Conservation (phyloP, 2,797 vertebrate genomes). For the Gambelia wislizenii region DNA sequence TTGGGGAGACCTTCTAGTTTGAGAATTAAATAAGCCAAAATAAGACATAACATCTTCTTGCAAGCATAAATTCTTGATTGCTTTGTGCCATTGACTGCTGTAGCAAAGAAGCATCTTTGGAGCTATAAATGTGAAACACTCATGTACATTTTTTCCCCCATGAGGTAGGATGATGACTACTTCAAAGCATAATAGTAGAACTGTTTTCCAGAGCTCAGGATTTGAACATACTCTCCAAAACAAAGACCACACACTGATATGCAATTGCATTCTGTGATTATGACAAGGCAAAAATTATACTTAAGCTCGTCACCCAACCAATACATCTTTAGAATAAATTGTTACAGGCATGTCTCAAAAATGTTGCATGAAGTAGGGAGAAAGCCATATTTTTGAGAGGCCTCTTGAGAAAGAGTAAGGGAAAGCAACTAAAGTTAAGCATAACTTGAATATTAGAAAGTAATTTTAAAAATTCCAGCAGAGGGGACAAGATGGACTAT, state of each 20-base stretch:
- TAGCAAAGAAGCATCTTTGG: constrained; percentile 40
- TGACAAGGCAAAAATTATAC: constrained; percentile 46
- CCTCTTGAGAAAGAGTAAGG: constrained; percentile 40
- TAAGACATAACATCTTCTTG: constrained; percentile 44
- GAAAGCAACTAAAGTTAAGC: not conserved
- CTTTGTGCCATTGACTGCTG: constrained; percentile 21
- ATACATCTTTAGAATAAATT: constrained; percentile 45
- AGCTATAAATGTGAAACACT: constrained; percentile 44
- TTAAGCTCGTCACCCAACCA: constrained; percentile 19
- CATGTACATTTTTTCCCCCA: constrained; percentile 44
- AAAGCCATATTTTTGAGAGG: constrained; percentile 59
- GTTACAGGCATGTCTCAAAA: not conserved
- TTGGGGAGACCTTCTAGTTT: constrained; percentile 22
- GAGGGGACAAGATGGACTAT: not conserved
- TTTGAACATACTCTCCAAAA: constrained; percentile 41
- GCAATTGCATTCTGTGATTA: constrained; percentile 37
- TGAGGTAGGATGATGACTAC: constrained; percentile 49
- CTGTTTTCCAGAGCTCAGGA: constrained; percentile 42
- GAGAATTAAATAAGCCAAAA: constrained; percentile 43
- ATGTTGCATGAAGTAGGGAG: constrained; percentile 51
- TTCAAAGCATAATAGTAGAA: constrained; percentile 43
- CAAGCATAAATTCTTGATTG: constrained; percentile 27
- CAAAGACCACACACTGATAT: constrained; percentile 67
- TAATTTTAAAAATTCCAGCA: not conserved
- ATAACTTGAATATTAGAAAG: not conserved